Evolutionary conservation across 2,888 invertebrate genomes (phyloP).

Genomic region (Hetaerina titia): DNA sequence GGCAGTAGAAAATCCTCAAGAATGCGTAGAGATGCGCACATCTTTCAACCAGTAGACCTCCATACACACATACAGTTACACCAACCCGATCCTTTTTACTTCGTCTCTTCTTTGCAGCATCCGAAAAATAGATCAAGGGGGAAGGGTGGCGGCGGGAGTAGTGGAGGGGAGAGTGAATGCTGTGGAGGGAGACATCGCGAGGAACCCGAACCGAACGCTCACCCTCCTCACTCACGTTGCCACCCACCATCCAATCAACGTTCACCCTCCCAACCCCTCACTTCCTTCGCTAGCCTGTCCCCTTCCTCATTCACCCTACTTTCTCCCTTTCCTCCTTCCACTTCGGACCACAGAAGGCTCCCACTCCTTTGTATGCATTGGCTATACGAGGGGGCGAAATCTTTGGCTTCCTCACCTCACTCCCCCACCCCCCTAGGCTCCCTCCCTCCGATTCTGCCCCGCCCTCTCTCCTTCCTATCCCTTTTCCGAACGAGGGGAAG

Average conservation of each 20-base stretch:
- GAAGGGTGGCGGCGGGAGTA: background rate
- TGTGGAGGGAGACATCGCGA: background rate
- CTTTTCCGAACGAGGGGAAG: too few relatives aligned
- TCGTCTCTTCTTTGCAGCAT: background rate
- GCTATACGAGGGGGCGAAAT: background rate
- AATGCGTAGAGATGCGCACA: too few relatives aligned
- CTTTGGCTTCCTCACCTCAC: constrained; percentile 13
- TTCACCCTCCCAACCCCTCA: background rate
- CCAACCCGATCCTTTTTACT: too few relatives aligned
- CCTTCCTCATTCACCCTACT: background rate
- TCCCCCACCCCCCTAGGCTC: background rate
- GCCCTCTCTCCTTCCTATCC: too few relatives aligned
- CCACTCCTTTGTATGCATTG: constrained; percentile 32
- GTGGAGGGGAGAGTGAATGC: background rate
- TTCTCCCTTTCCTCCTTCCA: background rate
- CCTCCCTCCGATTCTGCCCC: too few relatives aligned
- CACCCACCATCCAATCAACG: background rate
- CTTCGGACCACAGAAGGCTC: background rate
- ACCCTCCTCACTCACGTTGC: background rate
- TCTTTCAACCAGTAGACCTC: too few relatives aligned
- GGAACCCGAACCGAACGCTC: background rate
- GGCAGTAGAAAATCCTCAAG: too few relatives aligned
- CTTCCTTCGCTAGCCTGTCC: background rate
- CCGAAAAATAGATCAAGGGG: background rate
- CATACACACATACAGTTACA: too few relatives aligned